Evolutionary conservation across 37 sponge, comb jelly and placozoan species (phyloP), one percentile per base, ranked within the genome.

Genomic region (Diacarnus erythraeanus): DNA sequence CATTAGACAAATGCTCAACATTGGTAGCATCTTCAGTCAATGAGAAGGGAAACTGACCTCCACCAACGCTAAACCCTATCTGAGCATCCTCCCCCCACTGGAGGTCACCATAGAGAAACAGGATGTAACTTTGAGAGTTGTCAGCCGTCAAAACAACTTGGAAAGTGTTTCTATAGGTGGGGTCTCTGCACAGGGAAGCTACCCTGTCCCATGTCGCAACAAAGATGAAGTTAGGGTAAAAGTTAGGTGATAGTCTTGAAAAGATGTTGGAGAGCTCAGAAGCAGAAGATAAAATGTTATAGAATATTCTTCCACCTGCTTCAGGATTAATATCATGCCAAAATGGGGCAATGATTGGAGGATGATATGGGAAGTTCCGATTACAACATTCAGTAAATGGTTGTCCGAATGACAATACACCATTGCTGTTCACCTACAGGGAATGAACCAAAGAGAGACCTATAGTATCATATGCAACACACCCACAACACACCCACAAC

Each of bases 21-120:
- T 47, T 47, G 10, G 12, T 15, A 47, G 51, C 12, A 15, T 12
- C 51, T 15, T 47, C 51, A 47, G 51, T 47, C 12, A 47, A 15
- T 6, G 51, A 47, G 51, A 47, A 6, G 6, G 51, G 51, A 47
- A 12, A 47, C 51, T 47, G 31, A 30, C 64, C 64, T 30, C 33
- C 38, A 9, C 70, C 70, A 37, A 39, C 70, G 34, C 34, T 69
- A 20, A 69, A 69, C 70, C 70, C 70, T 9, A 69, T 69, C 70
- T 69, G 70, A 37, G 70, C 70, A 8, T 39, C 70, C 18, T 20
- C 10, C 22, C 70, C 70, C 70, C 70, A 69, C 38, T 36, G 5
- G 36, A 69, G 4, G 22, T 36, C 5, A 12, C 22, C 21, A 69
- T 69, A 69, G 38, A 69, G 22, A 31, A 69, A 69, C 4, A 31